phyloP scores from a whole-genome alignment of 2,113 vertebrate genomes.

The Hystrix cristata region DNA sequence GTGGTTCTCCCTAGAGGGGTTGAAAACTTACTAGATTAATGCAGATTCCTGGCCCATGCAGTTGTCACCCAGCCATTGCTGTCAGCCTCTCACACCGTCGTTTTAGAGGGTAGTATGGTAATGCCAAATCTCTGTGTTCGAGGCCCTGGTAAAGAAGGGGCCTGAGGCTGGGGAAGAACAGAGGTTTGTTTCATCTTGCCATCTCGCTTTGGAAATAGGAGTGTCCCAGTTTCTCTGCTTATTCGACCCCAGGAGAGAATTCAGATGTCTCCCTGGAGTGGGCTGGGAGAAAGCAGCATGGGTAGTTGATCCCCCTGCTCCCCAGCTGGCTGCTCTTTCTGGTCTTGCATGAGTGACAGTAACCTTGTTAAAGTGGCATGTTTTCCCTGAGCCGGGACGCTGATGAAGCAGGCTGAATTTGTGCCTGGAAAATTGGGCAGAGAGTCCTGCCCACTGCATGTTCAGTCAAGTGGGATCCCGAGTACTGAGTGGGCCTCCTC shows the following conservation, averaged over 20 bases:
- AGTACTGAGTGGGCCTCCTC: neutral
- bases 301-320: neutral
- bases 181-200: neutral
- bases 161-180: neutral
- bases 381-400: neutral
- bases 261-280: neutral
- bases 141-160: neutral
- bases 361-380: neutral
- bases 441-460: neutral
- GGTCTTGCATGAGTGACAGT: neutral
- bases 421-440: neutral
- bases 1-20: neutral
- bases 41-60: neutral
- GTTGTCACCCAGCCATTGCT: neutral
- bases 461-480: neutral
- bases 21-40: neutral
- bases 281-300: neutral
- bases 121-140: conserved; percentile 12
- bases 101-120: neutral
- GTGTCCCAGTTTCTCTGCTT: neutral
- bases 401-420: neutral
- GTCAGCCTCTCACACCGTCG: neutral
- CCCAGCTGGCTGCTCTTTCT: neutral
- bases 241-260: neutral
- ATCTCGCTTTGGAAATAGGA: neutral